phyloP scores from a whole-genome alignment of 2,797 vertebrate genomes.

The Arctocebus calabarensis region DNA sequence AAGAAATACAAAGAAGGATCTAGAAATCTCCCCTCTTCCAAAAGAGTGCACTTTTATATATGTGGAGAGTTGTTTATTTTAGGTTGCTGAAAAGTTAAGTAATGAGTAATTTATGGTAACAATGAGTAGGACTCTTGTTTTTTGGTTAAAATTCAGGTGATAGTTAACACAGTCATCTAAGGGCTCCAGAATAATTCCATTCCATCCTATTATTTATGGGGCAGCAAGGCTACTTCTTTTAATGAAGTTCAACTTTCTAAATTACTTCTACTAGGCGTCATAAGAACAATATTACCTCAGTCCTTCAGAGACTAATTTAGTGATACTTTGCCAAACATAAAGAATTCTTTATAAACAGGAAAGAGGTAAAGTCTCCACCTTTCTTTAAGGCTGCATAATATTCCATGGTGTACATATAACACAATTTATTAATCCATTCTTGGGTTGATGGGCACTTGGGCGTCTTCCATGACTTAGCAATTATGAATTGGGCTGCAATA shows the following conservation, averaged over 20 bases:
- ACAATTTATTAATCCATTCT: no score
- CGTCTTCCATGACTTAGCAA: no score
- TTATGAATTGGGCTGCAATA: no score
- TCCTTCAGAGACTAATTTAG: slow-evolving; percentile 37
- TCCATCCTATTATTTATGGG: not conserved
- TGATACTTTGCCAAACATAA: no score
- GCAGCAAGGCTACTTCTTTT: not conserved
- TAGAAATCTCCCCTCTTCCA: not conserved
- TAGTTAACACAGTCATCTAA: not conserved
- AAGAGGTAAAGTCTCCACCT: no score
- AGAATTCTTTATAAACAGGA: no score
- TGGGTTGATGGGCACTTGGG: no score
- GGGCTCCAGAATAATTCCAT: not conserved
- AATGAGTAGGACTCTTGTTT: not conserved
- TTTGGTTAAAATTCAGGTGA: not conserved
- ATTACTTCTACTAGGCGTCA: slow-evolving; percentile 4
- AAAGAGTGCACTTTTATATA: not conserved
- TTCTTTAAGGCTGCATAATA: no score
- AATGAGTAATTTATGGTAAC: not conserved
- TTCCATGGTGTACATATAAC: no score
- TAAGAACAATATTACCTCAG: slow-evolving; percentile 2
- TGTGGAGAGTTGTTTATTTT: not conserved
- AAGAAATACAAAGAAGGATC: not conserved
- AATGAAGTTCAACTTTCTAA: not conserved
- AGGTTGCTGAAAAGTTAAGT: not conserved